Evolutionary conservation across 1,140 invertebrate species (phyloP).

Genomic region (Goniozus legneri): DNA sequence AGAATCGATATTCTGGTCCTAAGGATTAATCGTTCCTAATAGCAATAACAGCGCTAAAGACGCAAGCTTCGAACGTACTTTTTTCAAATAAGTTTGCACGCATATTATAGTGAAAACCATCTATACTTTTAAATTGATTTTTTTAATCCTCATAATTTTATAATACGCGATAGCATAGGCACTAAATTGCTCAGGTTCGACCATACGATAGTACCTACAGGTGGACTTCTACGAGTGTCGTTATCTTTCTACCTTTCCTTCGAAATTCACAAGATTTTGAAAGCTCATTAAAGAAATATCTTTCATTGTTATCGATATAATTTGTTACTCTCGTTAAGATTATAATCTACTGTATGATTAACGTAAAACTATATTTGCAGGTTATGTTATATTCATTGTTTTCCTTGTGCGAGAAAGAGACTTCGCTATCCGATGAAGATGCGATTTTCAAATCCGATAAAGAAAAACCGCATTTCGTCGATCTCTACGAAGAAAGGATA

Average conservation of each 20-base stretch:
- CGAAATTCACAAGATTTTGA: neutral
- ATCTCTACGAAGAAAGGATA: conserved; percentile 4
- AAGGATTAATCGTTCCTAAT: too few species aligned
- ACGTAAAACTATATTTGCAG: neutral
- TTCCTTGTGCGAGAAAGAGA: too few species aligned
- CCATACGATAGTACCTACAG: conserved; percentile 12
- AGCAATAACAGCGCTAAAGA: too few species aligned
- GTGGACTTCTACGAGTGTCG: conserved; percentile 6
- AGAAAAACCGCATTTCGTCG: too few species aligned
- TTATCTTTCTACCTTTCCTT: neutral
- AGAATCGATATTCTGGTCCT: too few species aligned
- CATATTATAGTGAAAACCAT: conserved; percentile 2
- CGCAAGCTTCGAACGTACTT: too few species aligned
- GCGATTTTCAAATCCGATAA: too few species aligned
- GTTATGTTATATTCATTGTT: too few species aligned
- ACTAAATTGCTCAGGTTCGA: conserved; percentile 34
- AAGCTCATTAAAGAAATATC: neutral
- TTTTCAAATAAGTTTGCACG: conserved; percentile 9
- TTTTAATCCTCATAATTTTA: conserved; percentile 11
- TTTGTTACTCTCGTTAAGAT: neutral
- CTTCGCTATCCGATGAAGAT: too few species aligned
- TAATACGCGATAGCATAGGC: conserved; percentile 27
- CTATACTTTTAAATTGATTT: conserved; percentile 5
- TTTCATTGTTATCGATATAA: neutral
- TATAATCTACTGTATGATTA: too few species aligned